Evolutionary conservation across 2,888 invertebrate species (phyloP), one percentile per base, ranked within the genome.

Genomic region (Boloria selene): DNA sequence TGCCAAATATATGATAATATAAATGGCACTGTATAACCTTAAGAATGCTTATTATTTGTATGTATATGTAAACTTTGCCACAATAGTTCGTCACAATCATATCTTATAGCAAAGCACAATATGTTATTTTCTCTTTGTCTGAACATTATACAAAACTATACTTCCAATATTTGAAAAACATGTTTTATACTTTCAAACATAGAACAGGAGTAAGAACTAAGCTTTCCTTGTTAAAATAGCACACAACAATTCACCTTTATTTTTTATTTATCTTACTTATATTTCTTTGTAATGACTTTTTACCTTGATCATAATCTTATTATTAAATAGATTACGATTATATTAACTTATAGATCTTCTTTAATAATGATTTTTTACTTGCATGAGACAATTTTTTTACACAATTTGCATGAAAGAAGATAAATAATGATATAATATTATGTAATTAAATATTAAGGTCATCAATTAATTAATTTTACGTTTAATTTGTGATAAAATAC

Each of bases 391-490:
- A 58, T 59, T 62, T 13, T 65, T 51, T 62, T 55, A 59, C 45
- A 55, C 54, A 49, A 16, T 61, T 63, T 63, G 53, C 56, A 58
- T 58, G 14, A 58, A 52, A 14, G 55, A 44, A 44, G 7, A 6
- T 58, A 42, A 52, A 59, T 55, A 55, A 65, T 65, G 26, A 51
- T 14, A n/a, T 44, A 49, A n/a, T 14, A 65, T 61, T 60, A 50
- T 67, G 47, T 65, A 67, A 65, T 69, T 63, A 67, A 22, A 62
- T 68, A 60, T 64, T 52, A 56, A 66, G 66, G 45, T 56, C 60
- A 67, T 70, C 61, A 63, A 68, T 69, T 67, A 63, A 68, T 69
- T 67, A 64, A 69, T 69, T 70, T 69, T 68, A 69, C 54, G 68
- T 64, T 61, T 69, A 67, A 64, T 67, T 67, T 65, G 63, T 69